Base-by-base conservation (phyloP, 2,113 vertebrate genomes). In the Todiramphus saurophagus region DNA sequence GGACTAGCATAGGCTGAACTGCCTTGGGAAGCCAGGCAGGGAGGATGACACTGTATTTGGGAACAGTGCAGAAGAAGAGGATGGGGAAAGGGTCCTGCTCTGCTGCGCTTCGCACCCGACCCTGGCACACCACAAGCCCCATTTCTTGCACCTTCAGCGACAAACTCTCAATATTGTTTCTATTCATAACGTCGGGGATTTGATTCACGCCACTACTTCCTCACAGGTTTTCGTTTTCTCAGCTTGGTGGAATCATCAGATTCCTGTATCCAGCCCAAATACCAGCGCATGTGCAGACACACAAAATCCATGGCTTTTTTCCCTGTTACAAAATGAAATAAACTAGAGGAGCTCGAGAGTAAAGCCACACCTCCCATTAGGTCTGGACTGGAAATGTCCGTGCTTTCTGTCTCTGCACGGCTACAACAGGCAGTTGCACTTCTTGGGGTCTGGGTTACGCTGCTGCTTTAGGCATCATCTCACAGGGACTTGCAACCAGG, bases 1-100 rank as follows among this genome's bases (percentile, higher is more conserved):
- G 31, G 14, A 64, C 48, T 19, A 50, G 30, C 43, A 69, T 1
- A 73, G 25, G 30, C 13, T 60, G 64, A 80, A 50, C 28, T 60
- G 63, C 39, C 89, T 0, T 56, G 23, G 28, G 37, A 11, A 93
- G 28, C 16, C 18, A 19, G 11, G 19, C 28, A 64, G 30, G 16
- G 23, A 44, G 25, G 27, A 51, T 0, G 1, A 15, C 16, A 7
- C 17, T 2, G 1, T 37, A 19, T n/a, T 56, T 11, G 17, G 80
- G 68, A 84, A 39, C 3, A 46, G 28, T 0, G 4, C 7, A 31
- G 62, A 44, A 60, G 46, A 74, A 44, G 20, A 44, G 27, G 44
- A 16, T 9, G 27, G 41, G 55, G 44, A 81, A 70, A 85, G 24
- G 41, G 25, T 21, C n/a, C 50, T 2, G 5, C 50, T 75, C 23